A percentile compares a stretch with the other conserved stretches of the same genome.
Evolutionary conservation across 2,113 vertebrate species (phyloP).

Genomic region (Mystacornis crossleyi): DNA sequence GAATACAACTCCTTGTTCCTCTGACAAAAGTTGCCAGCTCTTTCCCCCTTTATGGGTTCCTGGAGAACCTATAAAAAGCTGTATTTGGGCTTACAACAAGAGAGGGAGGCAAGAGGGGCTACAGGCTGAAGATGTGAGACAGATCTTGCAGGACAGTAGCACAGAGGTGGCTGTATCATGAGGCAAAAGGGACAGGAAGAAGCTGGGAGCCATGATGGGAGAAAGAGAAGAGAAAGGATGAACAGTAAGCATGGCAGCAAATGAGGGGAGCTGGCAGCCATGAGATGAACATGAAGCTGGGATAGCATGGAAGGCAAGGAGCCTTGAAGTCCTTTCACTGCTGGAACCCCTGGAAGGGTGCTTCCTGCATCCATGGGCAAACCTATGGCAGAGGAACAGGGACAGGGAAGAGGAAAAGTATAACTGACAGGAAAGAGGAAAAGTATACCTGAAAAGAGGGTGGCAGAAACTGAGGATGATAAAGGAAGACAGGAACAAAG

Average conservation of each 20-base stretch:
- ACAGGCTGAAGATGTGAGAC: neutral
- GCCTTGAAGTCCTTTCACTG: neutral
- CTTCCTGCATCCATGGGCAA: neutral
- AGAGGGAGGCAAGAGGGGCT: neutral
- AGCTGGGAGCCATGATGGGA: neutral
- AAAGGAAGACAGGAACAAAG: neutral
- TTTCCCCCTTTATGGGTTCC: neutral
- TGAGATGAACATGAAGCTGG: neutral
- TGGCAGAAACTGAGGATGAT: neutral
- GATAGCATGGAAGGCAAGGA: neutral
- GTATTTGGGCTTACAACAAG: neutral
- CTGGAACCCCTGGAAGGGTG: neutral
- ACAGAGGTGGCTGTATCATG: neutral
- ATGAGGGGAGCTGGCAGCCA: neutral
- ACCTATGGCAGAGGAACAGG: neutral
- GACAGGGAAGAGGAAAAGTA: neutral
- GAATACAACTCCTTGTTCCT: constrained; percentile 23
- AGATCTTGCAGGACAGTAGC: neutral
- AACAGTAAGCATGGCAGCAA: neutral
- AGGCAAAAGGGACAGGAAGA: neutral
- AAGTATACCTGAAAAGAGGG: neutral
- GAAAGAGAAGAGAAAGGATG: neutral
- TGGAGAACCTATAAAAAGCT: neutral
- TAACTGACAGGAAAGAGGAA: neutral
- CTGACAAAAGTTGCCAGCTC: neutral